A percentile compares a stretch with the other conserved stretches of the same genome.
phyloP scores from a whole-genome alignment of 1,140 invertebrate genomes.

The Drosophila funebris region DNA sequence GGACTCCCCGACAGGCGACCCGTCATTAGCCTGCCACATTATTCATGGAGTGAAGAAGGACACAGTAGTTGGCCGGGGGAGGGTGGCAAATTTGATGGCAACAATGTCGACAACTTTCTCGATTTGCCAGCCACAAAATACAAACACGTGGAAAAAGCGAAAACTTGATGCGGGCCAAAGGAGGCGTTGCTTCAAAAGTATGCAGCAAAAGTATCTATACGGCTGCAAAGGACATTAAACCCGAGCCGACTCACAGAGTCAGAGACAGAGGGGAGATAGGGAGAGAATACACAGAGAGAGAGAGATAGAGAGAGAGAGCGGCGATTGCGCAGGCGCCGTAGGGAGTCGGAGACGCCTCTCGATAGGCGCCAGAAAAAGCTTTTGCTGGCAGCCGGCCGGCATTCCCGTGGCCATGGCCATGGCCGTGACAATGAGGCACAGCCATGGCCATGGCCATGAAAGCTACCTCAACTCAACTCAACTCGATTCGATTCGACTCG shows the following conservation, averaged over 20 bases:
- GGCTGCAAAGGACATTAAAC: conserved; percentile 81
- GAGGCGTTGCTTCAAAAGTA: background rate
- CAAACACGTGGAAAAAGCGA: conserved; percentile 46
- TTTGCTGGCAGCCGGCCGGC: conserved; percentile 58
- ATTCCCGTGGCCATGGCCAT: conserved; percentile 61
- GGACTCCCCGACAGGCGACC: conserved; percentile 30
- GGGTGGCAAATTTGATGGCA: conserved; percentile 34
- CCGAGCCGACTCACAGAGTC: conserved; percentile 25
- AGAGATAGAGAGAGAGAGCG: conserved; percentile 4
- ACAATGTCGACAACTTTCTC: conserved; percentile 63
- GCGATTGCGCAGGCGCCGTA: conserved; percentile 23
- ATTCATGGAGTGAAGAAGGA: conserved; percentile 15
- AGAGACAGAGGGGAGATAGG: background rate
- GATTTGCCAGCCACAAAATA: conserved; percentile 39
- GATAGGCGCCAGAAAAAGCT: conserved; percentile 61
- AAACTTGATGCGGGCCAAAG: conserved; percentile 1
- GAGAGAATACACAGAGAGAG: background rate
- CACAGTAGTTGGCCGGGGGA: too few species aligned
- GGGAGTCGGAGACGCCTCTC: conserved; percentile 20
- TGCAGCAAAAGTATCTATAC: conserved; percentile 64
- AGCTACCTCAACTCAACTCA: background rate
- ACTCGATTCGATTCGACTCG: too few species aligned
- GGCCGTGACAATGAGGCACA: conserved; percentile 63
- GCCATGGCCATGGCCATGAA: conserved; percentile 70
- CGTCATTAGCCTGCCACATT: conserved; percentile 73